Percentiles rank a stretch among this genome's conserved stretches.
phyloP scores from a whole-genome alignment of 2,888 invertebrate genomes.

The Pristionchus exspectatus region DNA sequence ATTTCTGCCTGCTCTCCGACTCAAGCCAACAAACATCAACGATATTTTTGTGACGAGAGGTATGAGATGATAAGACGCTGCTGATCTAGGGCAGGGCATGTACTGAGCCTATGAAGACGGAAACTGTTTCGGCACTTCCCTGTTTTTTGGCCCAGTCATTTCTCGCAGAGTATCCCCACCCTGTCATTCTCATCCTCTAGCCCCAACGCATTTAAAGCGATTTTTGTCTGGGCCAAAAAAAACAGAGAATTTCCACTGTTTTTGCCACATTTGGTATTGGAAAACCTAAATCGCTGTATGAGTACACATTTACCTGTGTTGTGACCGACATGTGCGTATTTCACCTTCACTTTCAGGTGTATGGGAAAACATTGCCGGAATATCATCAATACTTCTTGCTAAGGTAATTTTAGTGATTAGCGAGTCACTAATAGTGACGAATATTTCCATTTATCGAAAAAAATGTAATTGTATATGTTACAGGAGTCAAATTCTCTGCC shows the following conservation, averaged over 20 bases:
- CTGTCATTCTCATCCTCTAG: no score
- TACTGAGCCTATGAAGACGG: no score
- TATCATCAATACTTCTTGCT: slow-evolving; percentile 71
- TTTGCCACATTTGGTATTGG: no score
- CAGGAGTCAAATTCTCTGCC: slow-evolving; percentile 61
- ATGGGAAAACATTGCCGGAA: slow-evolving; percentile 76
- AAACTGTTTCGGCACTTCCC: no score
- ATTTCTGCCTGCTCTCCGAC: slow-evolving; percentile 67
- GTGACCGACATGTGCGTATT: background rate
- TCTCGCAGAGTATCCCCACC: no score
- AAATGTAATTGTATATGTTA: background rate
- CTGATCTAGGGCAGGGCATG: no score
- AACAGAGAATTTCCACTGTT: no score
- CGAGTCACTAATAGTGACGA: background rate
- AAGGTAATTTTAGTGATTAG: slow-evolving; percentile 59
- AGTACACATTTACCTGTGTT: no score
- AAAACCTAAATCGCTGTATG: no score
- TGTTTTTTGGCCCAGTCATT: no score
- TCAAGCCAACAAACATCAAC: slow-evolving; percentile 65
- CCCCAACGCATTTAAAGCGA: no score
- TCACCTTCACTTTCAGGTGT: slow-evolving; percentile 61
- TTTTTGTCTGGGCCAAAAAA: no score
- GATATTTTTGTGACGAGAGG: slow-evolving; percentile 76
- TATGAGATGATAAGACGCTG: slow-evolving; percentile 49
- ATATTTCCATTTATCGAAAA: background rate